These are phyloP conservation scores for Liodrosophila aerea DNA, from an alignment of 2,888 invertebrate species.

Conservation along the genomic window DNA sequence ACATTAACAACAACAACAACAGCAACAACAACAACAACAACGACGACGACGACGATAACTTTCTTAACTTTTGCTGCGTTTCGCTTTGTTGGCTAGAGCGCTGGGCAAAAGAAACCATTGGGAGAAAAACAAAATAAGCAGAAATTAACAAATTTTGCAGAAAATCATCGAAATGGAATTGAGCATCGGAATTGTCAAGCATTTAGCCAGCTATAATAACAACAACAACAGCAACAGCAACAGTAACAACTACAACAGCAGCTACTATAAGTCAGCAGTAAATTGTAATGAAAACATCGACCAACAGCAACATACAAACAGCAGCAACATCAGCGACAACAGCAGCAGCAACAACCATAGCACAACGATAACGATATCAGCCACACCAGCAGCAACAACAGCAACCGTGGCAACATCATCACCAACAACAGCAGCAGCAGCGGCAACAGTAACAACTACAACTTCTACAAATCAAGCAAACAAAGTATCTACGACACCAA, in stretches of 20 bases:
- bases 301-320: conserved; percentile 24
- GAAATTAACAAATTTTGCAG: conserved; percentile 27
- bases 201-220: conserved; percentile 49
- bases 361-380: conserved; percentile 7
- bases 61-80: conserved; percentile 21
- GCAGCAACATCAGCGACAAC: conserved; percentile 3
- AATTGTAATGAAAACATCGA: conserved; percentile 26
- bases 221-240: conserved; percentile 27
- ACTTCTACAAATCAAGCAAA: conserved; percentile 5
- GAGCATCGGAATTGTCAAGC: conserved; percentile 56
- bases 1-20: conserved; percentile 1
- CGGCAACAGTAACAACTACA: conserved; percentile 3
- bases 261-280: conserved; percentile 9
- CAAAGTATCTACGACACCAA: neutral
- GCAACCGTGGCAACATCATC: conserved; percentile 11
- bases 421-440: conserved; percentile 14
- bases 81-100: conserved; percentile 6
- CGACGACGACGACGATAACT: too few species aligned
- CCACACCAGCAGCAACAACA: conserved; percentile 15
- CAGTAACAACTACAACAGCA: conserved; percentile 5
- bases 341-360: conserved; percentile 9
- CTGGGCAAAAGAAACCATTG: neutral
- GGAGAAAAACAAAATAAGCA: neutral
- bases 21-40: conserved; percentile 6
- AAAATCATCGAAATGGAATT: conserved; percentile 72